Percentiles rank a stretch among this genome's conserved stretches.
Evolutionary conservation across 2,113 vertebrate species (phyloP).

Genomic region (Xerus inauris): DNA sequence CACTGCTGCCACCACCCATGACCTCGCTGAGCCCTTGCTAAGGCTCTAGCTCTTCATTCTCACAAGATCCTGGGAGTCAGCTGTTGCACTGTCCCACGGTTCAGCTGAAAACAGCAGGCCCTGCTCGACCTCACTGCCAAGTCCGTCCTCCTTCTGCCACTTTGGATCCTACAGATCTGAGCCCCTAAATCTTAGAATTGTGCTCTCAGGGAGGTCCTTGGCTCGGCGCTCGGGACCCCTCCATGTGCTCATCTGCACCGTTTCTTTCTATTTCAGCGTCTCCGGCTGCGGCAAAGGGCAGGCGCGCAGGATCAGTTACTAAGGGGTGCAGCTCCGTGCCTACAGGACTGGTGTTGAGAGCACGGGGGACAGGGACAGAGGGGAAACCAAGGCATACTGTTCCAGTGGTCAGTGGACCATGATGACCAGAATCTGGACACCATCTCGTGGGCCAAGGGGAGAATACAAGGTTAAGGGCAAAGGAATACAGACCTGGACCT

Average conservation of each 20-base stretch:
- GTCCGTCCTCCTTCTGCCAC: background rate
- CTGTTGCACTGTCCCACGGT: no score
- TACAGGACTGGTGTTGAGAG: fast-evolving
- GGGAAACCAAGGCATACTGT: background rate
- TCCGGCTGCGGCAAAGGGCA: background rate
- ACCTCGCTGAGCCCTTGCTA: background rate
- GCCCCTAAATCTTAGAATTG: background rate
- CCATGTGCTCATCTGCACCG: background rate
- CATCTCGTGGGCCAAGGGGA: background rate
- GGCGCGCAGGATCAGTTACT: background rate
- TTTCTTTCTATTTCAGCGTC: background rate
- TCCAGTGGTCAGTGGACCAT: background rate
- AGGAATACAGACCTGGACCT: background rate
- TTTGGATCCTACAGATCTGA: background rate
- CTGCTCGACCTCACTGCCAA: background rate
- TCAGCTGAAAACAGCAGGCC: background rate
- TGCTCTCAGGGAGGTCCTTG: background rate
- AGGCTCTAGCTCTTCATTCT: background rate
- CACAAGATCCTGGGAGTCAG: background rate
- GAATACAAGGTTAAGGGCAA: background rate
- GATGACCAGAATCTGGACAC: background rate
- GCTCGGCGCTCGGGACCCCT: background rate
- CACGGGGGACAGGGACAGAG: fast-evolving
- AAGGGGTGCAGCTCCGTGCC: background rate
- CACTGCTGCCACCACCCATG: background rate